Conservation (phyloP, 2,888 invertebrate genomes). For the Argyresthia goedartella region DNA sequence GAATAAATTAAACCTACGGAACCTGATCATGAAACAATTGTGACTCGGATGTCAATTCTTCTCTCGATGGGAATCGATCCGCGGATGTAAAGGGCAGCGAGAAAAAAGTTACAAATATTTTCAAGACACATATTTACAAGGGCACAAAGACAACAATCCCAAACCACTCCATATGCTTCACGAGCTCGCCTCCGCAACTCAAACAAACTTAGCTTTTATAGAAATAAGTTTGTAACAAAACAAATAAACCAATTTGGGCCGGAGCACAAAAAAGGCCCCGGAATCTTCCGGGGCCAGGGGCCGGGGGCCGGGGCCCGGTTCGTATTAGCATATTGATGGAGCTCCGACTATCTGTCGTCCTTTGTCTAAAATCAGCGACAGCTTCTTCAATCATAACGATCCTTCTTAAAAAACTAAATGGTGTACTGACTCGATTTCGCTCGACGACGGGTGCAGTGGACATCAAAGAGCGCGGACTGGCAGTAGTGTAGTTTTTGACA, state of each 20-base stretch:
- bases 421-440: constrained; percentile 50
- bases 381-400: constrained; percentile 62
- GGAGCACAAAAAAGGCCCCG: constrained; percentile 37
- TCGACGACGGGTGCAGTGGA: constrained; percentile 8
- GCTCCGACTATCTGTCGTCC: constrained; percentile 49
- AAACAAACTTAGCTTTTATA: constrained; percentile 53
- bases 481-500: too few species aligned
- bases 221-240: constrained; percentile 57
- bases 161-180: constrained; percentile 35
- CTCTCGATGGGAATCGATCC: neutral
- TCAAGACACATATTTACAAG: constrained; percentile 13
- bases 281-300: constrained; percentile 31
- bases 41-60: constrained; percentile 16
- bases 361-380: constrained; percentile 70
- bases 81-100: constrained; percentile 1
- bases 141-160: constrained; percentile 14
- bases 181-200: constrained; percentile 41
- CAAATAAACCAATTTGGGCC: constrained; percentile 63
- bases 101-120: constrained; percentile 13
- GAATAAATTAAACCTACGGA: neutral
- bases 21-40: constrained; percentile 4
- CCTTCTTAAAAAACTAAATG: constrained; percentile 37
- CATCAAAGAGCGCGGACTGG: too few species aligned
- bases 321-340: constrained; percentile 66
- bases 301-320: constrained; percentile 34